Percentiles rank a stretch among this genome's conserved stretches.
phyloP scores from a whole-genome alignment of 2,888 invertebrate genomes.

The Trichopoda pennipes region DNA sequence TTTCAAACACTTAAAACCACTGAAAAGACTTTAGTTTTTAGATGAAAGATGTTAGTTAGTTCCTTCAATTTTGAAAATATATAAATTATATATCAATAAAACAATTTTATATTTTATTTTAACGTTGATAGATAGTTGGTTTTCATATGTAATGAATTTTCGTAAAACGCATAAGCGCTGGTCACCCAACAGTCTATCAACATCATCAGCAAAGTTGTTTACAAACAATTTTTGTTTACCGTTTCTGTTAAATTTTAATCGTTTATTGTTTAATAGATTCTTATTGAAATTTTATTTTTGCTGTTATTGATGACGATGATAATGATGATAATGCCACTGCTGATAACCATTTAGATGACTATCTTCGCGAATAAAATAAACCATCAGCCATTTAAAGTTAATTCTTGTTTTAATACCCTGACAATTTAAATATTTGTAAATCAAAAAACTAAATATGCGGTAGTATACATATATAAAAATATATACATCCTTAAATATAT shows the following conservation, averaged over 20 bases:
- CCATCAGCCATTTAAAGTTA: conserved; percentile 66
- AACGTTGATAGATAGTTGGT: no score
- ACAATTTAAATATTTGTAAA: conserved; percentile 25
- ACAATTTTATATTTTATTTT: no score
- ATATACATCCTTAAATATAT: no score
- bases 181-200: conserved; percentile 45
- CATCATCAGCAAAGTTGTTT: conserved; percentile 54
- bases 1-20: no score
- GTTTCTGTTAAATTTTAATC: conserved; percentile 60
- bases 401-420: conserved; percentile 23
- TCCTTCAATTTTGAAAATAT: no score
- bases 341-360: conserved; percentile 42
- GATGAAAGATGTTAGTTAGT: no score
- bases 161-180: background rate
- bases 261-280: conserved; percentile 57
- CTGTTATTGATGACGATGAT: conserved; percentile 7
- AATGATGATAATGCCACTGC: conserved; percentile 2
- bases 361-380: conserved; percentile 73
- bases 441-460: conserved; percentile 1
- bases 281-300: conserved; percentile 11
- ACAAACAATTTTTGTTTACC: conserved; percentile 54
- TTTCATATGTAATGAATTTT: no score
- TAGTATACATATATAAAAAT: background rate
- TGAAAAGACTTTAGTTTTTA: no score
- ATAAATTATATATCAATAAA: no score